Conservation (phyloP, 2,888 invertebrate species). For the Vesta saturnalis region DNA sequence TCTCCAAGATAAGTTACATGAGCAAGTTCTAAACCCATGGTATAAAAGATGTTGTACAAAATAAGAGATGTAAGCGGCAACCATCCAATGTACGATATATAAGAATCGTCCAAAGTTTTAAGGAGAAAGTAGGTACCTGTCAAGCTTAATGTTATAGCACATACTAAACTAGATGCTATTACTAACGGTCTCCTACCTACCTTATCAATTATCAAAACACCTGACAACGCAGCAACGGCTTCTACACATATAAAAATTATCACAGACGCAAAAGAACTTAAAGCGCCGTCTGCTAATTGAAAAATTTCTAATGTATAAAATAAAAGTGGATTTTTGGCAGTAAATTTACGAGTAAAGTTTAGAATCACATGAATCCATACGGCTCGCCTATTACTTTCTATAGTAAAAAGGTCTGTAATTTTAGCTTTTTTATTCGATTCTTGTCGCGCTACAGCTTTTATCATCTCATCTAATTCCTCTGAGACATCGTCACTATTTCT, state of each 20-base stretch:
- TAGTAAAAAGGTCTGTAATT: slow-evolving; percentile 64
- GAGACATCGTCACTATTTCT: slow-evolving; percentile 66
- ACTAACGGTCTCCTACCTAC: slow-evolving; percentile 73
- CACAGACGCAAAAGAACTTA: slow-evolving; percentile 66
- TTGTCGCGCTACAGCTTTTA: slow-evolving; percentile 60
- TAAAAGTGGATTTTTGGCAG: slow-evolving; percentile 71
- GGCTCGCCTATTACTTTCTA: slow-evolving; percentile 70
- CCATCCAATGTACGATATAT: slow-evolving; percentile 60
- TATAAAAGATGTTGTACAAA: slow-evolving; percentile 64
- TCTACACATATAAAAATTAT: slow-evolving; percentile 70
- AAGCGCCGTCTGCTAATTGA: slow-evolving; percentile 60
- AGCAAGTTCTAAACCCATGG: slow-evolving; percentile 64
- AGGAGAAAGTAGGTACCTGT: slow-evolving; percentile 62
- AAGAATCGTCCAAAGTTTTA: slow-evolving; percentile 55
- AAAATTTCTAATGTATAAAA: slow-evolving; percentile 74
- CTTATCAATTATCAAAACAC: slow-evolving; percentile 69
- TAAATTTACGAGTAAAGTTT: slow-evolving; percentile 70
- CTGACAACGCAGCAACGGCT: slow-evolving; percentile 67
- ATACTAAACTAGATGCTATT: slow-evolving; percentile 64
- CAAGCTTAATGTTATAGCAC: slow-evolving; percentile 59
- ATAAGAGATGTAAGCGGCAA: slow-evolving; percentile 63
- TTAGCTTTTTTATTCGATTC: slow-evolving; percentile 62
- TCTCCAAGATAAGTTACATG: slow-evolving; percentile 66
- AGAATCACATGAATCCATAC: slow-evolving; percentile 69
- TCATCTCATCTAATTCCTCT: slow-evolving; percentile 60